Percentiles rank a stretch among this genome's conserved stretches.
Conservation (phyloP, 2,888 invertebrate genomes). For the Muscina levida region DNA sequence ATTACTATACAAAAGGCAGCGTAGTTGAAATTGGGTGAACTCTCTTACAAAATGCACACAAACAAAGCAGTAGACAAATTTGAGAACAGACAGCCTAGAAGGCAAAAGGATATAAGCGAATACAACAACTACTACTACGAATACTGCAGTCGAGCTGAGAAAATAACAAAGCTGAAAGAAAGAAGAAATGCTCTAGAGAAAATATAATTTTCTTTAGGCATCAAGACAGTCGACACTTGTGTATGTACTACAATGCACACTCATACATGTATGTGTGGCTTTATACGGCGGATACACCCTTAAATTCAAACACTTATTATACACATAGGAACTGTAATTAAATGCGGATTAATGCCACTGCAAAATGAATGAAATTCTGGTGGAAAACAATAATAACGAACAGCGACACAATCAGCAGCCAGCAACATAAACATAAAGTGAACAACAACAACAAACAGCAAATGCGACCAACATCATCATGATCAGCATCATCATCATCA, state of each 20-base stretch:
- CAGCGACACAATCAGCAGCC: constrained; percentile 12
- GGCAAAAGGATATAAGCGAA: background rate
- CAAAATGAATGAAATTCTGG: constrained; percentile 47
- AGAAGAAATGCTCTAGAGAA: too few species aligned
- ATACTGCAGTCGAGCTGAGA: background rate
- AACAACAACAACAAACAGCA: constrained; percentile 7
- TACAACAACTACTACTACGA: background rate
- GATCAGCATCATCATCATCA: background rate
- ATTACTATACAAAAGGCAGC: too few species aligned
- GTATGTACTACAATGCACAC: background rate
- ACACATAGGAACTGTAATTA: constrained; percentile 56
- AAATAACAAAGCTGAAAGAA: background rate
- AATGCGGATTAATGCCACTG: constrained; percentile 63
- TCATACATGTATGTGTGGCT: background rate
- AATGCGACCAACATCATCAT: background rate
- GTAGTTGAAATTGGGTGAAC: constrained; percentile 42
- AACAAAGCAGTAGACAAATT: background rate
- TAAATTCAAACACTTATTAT: background rate
- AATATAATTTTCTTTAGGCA: too few species aligned
- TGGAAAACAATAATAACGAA: constrained; percentile 52
- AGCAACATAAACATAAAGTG: background rate
- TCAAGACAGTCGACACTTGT: background rate
- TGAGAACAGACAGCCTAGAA: background rate
- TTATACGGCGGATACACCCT: background rate
- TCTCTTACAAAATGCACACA: constrained; percentile 16